Evolutionary conservation across 2,797 vertebrate species (phyloP), one percentile per base, ranked within the genome.

Genomic region (Coregonus sp.): DNA sequence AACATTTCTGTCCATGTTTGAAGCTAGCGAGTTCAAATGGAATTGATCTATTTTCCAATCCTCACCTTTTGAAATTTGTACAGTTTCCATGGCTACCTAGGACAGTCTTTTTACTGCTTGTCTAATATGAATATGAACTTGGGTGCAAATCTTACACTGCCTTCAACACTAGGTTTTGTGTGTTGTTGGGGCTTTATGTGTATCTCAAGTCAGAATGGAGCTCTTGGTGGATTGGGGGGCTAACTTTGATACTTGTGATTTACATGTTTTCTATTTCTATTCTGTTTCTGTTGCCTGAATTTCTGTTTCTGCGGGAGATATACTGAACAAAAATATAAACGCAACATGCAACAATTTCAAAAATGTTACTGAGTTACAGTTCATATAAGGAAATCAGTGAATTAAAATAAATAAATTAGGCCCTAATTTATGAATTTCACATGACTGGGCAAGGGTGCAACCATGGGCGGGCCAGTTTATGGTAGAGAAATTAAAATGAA

Each of bases 41-140:
- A 37, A 16, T 37, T n/a, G 37, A 70, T 50, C 40, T 47, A 37
- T 70, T 70, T 70, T 56, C 14, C 18, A n/a, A 56, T 56, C 4
- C 14, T 56, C 54, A 47, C 29, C 50, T 12, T 68, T 63, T 20
- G 20, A 72, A 75, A 35, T 40, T 40, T 7, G 40, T 7, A 9
- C 9, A 3, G 52, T 81, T 86, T 86, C 88, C 89, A 91, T 85
- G 86, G 79, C 73, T 77, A 85, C 50, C 40, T 40, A 40, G 40
- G 2, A 40, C 25, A 25, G 87, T 83, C 77, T 81, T 79, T 73
- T 69, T 72, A 50, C 15, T 35, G 71, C 52, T 11, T 73, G 71
- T 72, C 29, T 72, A 33, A 31, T 51, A 72, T n/a, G n/a, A 20
- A 71, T 37, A 6, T 47, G 40, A 47, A 47, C 40, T 25, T 70